These are phyloP conservation scores for Globicephala melas DNA, from an alignment of 2,113 vertebrate genomes.

Conservation along the genomic window DNA sequence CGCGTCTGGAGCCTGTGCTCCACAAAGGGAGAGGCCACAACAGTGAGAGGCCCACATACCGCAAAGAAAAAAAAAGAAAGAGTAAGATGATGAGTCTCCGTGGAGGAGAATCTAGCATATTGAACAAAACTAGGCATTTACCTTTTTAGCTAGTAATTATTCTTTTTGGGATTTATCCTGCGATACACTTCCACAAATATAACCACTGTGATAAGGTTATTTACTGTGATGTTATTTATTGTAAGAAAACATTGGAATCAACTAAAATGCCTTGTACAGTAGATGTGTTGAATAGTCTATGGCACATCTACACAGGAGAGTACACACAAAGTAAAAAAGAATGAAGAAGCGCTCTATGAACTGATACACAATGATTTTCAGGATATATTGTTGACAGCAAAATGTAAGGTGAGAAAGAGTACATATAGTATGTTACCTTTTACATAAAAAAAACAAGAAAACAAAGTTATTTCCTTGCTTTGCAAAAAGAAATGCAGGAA, in stretches of 20 bases:
- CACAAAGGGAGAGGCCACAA: too few species aligned
- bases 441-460: neutral
- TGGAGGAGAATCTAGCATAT: neutral
- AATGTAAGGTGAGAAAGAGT: neutral
- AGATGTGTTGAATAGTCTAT: neutral
- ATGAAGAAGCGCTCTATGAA: neutral
- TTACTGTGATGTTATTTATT: neutral
- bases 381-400: neutral
- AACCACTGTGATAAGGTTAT: neutral
- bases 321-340: neutral
- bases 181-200: neutral
- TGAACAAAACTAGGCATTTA: neutral
- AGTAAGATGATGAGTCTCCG: neutral
- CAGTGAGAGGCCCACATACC: too few species aligned
- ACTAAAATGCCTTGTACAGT: neutral
- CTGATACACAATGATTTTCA: neutral
- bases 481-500: neutral
- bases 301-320: neutral
- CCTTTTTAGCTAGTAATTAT: neutral
- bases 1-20: too few species aligned
- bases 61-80: too few species aligned
- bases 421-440: neutral
- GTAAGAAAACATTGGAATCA: neutral
- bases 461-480: neutral
- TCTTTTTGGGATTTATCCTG: conserved; percentile 28